Evolutionary conservation across 64 coral and sea anemone species (phyloP), one percentile per base, ranked within the genome.

Genomic region (Orbicella faveolata): DNA sequence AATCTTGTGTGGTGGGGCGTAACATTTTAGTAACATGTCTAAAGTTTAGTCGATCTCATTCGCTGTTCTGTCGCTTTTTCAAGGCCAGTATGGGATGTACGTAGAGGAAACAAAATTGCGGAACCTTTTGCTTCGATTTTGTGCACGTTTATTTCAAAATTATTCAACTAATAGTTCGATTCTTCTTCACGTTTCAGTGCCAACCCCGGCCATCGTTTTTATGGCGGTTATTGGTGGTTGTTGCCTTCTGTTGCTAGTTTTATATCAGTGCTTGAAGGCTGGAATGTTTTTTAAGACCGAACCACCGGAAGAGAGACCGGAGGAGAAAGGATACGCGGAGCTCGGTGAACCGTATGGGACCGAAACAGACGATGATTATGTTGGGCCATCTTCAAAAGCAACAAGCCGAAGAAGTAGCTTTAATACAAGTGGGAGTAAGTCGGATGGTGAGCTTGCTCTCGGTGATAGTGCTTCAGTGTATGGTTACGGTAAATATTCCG

Each of bases 281-380:
- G 95, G 95, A 2, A 87, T 97, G 81, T 97, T 97, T 92, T 97
- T 97, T 87, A 97, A 97, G 84, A 97, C 95, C 67, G 95, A 97
- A 76, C 91, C 95, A 57, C 95, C 95, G 48, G 92, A 89, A 2
- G 80, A 92, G 75, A 89, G 92, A 44, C 74, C 90, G 64, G 92
- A 94, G 33, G 95, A 94, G 44, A 85, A 85, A 70, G 64, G 82
- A 51, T 97, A 97, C 75, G 92, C 88, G 3, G 95, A 97, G 21
- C 63, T 97, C 10, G 94, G 90, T 34, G 95, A 97, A 79, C 83
- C 95, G 5, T 97, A 97, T 41, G 83, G 88, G 34, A 94, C 95
- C 1, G 95, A 97, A 83, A 97, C 95, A 18, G 93, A 94, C 16
- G 95, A 97, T 21, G 91, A 97, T 36, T 94, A 91, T n/a, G 79